These are phyloP conservation scores for Vireo altiloquus DNA, from an alignment of 2,113 vertebrate species.

Conservation along the genomic window DNA sequence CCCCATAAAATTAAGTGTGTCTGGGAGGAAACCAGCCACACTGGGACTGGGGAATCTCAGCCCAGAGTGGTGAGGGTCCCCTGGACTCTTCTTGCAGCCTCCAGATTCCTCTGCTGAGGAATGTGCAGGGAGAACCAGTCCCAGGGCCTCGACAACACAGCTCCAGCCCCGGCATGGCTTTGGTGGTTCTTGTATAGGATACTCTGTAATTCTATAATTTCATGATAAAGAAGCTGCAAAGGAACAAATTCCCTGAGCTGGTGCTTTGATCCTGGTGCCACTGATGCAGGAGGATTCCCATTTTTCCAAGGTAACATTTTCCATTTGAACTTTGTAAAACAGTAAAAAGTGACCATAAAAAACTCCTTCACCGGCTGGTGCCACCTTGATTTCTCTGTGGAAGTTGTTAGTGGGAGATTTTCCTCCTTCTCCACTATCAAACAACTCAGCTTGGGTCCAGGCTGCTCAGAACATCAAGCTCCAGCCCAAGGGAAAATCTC, in stretches of 20 bases:
- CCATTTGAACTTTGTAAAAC: background rate
- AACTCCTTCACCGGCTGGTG: background rate
- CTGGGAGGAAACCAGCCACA: background rate
- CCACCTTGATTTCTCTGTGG: background rate
- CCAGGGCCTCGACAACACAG: rapidly evolving
- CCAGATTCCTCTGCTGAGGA: background rate
- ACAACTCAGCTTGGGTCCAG: background rate
- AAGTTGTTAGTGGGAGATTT: background rate
- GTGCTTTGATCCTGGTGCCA: background rate
- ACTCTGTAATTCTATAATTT: background rate
- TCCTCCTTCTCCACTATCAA: background rate
- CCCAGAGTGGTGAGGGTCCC: background rate
- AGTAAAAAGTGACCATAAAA: background rate
- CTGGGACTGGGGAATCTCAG: background rate
- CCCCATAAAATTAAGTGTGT: background rate
- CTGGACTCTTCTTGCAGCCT: background rate
- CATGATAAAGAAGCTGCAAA: background rate
- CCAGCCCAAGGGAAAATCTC: background rate
- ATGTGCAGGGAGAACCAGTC: background rate
- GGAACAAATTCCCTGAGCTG: background rate
- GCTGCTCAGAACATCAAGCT: background rate
- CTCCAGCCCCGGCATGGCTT: rapidly evolving
- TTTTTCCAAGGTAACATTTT: background rate
- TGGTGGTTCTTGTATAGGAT: background rate
- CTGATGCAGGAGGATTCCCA: background rate